Evolutionary conservation across 92 coral and sea anemone genomes (phyloP), one percentile per base, ranked within the genome.

Genomic region (Ricordea florida): DNA sequence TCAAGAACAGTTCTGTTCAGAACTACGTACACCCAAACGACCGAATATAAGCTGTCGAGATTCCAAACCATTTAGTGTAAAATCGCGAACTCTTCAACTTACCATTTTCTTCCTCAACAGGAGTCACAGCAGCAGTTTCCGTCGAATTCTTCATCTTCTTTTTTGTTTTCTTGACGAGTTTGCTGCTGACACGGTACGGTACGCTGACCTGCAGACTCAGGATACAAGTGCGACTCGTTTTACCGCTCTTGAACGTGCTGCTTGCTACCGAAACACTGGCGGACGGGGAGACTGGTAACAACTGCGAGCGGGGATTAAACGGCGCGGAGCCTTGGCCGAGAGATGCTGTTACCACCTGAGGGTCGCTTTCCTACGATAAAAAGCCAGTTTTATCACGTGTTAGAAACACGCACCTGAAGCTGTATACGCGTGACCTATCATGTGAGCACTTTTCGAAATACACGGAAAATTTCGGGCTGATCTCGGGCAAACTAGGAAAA

Each of bases 291-390:
- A 76, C 74, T 51, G 96, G 97, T 21, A 88, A 79, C 49, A 89
- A 82, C 85, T 96, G 96, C 5, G 99, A 82, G 33, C 93, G 90
- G 42, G 97, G 99, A 55, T 96, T 96, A 51, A 92, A 93, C 29
- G 99, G 97, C 3, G 91, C 94, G 11, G 90, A 85, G 44, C 93
- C 93, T 51, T 84, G 91, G 44, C 99, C 99, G 45, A 96, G 93
- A 4, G 89, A 86, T 5, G 83, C 91, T 21, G 90, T 91, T 8
- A 89, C 57, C 6, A 96, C 78, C 55, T 85, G 99, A 10, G 87
- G 79, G 27, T 87, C 97, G 47, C 57, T 69, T 61, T 96, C 99
- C 99, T 96, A 34, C 3, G 32, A 16, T 15, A 26, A 28, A 62
- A 79, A 51, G 16, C 38, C 10, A 69, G 10, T 37, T 37, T 37